Conservation (phyloP, 2,888 invertebrate genomes). For the Cyclophora albipunctata region DNA sequence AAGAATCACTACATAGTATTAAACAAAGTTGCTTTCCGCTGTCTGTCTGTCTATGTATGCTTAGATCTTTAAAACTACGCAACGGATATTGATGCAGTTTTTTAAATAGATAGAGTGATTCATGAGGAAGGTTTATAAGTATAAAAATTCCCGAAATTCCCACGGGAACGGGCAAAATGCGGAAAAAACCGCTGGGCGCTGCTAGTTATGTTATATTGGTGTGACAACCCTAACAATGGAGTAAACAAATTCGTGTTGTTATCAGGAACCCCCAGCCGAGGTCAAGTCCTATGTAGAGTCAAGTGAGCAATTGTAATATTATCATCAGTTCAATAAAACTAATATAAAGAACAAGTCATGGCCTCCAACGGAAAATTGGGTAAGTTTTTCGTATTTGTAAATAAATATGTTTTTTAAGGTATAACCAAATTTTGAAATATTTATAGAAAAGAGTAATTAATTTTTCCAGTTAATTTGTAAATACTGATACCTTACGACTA, state of each 20-base stretch:
- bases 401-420: too few relatives aligned
- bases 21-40: too few relatives aligned
- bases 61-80: too few relatives aligned
- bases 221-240: conserved; percentile 33
- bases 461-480: not conserved
- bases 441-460: not conserved
- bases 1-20: too few relatives aligned
- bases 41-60: too few relatives aligned
- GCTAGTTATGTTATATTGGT: not conserved
- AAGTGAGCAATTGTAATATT: conserved; percentile 21
- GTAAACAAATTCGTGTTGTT: conserved; percentile 47
- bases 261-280: conserved; percentile 67
- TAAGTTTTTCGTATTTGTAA: conserved; percentile 22
- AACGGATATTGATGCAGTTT: too few relatives aligned
- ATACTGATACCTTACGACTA: not conserved
- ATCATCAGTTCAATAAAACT: conserved; percentile 36
- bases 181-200: too few relatives aligned
- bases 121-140: too few relatives aligned
- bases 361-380: conserved; percentile 67
- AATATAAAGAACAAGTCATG: conserved; percentile 43
- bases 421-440: not conserved
- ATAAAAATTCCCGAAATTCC: too few relatives aligned
- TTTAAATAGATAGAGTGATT: too few relatives aligned
- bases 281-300: conserved; percentile 38
- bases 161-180: too few relatives aligned